Percentiles rank a stretch among this genome's conserved stretches.
Conservation (phyloP, 2,113 vertebrate genomes). For the Otocyon megalotis region DNA sequence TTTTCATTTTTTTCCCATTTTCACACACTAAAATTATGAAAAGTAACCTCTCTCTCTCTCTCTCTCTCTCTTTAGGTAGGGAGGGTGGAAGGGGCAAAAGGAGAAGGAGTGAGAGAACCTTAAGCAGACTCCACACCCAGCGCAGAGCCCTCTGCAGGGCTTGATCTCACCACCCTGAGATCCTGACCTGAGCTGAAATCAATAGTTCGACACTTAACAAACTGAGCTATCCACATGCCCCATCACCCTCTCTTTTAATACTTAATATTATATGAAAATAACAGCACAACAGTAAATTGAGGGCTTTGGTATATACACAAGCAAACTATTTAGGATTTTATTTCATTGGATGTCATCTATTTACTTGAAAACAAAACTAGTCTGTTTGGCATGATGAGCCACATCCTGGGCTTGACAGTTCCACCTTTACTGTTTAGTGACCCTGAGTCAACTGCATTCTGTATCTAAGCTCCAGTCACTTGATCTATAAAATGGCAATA, state of each 20-base stretch:
- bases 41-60: neutral
- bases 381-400: neutral
- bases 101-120: neutral
- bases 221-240: neutral
- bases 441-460: neutral
- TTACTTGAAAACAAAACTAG: neutral
- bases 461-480: neutral
- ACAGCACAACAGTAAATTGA: neutral
- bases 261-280: neutral
- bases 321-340: conserved; percentile 12
- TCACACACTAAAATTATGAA: conserved; percentile 7
- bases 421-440: neutral
- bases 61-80: neutral
- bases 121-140: neutral
- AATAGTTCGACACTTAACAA: neutral
- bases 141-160: neutral
- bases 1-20: neutral
- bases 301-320: neutral
- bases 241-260: neutral
- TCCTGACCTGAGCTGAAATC: neutral
- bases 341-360: neutral
- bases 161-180: neutral
- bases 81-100: no score
- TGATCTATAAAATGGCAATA: neutral
- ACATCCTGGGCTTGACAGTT: neutral